A percentile compares a stretch with the other conserved stretches of the same genome.
Evolutionary conservation across 2,888 invertebrate genomes (phyloP).

Genomic region (Orthosia incerta): DNA sequence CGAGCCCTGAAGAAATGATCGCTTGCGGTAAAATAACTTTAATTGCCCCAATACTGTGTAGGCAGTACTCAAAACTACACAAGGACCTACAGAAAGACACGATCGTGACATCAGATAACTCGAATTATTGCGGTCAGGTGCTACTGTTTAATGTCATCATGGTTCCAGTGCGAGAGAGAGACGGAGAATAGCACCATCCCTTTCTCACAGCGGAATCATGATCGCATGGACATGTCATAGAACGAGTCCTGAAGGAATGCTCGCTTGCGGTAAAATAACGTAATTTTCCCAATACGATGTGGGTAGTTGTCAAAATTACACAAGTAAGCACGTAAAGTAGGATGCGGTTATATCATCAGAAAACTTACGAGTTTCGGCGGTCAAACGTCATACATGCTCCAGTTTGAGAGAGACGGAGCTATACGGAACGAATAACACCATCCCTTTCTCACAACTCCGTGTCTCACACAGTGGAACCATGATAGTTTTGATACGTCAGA

Average conservation of each 20-base stretch:
- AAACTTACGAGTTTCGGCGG: slow-evolving; percentile 22
- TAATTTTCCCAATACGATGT: neutral
- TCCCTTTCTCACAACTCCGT: no score
- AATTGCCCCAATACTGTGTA: no score
- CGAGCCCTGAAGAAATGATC: neutral
- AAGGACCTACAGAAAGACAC: slow-evolving; percentile 14
- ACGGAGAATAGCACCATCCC: neutral
- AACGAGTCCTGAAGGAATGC: neutral
- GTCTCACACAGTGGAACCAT: no score
- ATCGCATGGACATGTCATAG: no score
- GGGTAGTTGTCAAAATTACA: slow-evolving; percentile 18
- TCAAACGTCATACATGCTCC: neutral
- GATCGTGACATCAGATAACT: slow-evolving; percentile 19
- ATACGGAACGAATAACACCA: no score
- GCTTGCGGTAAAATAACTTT: slow-evolving; percentile 7
- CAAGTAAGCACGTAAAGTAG: slow-evolving; percentile 1
- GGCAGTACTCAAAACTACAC: slow-evolving; percentile 18
- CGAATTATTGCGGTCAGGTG: slow-evolving; percentile 23
- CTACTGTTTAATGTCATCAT: neutral
- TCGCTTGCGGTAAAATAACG: slow-evolving; percentile 7
- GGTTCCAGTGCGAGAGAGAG: neutral
- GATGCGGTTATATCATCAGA: slow-evolving; percentile 28
- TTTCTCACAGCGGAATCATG: neutral
- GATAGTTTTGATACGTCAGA: no score
- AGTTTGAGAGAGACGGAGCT: no score